Conservation (phyloP, 2,113 vertebrate species). For the Mus musculus region GRCm39 chr1:175521501-175522000, state of each 20-base stretch:
- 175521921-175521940: neutral
- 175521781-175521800: neutral
- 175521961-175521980: neutral
- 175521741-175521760: neutral
- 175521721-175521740: neutral
- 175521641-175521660: neutral
- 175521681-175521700: neutral
- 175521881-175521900: neutral
- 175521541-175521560: neutral
- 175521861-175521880: conserved; percentile 4
- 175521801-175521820: neutral
- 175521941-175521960: neutral
- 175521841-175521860: neutral
- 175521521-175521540: neutral
- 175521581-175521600: neutral
- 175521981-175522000: neutral
- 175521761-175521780: neutral
- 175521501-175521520: neutral
- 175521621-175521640: neutral
- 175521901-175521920: neutral
- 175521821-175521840: neutral
- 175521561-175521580: neutral
- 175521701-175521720: neutral
- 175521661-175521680: neutral
- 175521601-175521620: neutral